These are phyloP conservation scores for Neomonachus schauinslandi DNA, from an alignment of 2,113 vertebrate genomes.

Conservation along the genomic window DNA sequence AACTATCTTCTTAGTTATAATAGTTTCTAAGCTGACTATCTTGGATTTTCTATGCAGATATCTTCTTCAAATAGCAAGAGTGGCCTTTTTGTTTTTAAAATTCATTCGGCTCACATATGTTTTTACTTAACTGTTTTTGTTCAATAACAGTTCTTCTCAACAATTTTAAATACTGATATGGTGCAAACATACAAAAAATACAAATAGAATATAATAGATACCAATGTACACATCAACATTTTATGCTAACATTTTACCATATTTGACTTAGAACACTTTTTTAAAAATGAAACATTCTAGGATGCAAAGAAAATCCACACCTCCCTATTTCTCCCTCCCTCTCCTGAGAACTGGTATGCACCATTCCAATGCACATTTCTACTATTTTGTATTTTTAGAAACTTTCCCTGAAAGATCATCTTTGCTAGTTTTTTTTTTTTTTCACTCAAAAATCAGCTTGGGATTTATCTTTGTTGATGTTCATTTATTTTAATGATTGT, in stretches of 20 bases:
- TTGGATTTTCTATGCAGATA: not conserved
- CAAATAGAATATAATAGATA: not conserved
- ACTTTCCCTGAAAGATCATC: slow-evolving; percentile 16
- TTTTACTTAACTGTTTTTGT: not conserved
- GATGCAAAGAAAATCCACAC: not conserved
- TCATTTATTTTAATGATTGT: not conserved
- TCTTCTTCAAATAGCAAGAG: not conserved
- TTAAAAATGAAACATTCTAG: not conserved
- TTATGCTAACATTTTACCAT: not conserved
- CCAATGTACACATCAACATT: not conserved
- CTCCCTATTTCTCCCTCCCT: not conserved
- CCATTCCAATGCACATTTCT: not conserved
- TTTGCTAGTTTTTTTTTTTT: not conserved
- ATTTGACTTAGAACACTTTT: not conserved
- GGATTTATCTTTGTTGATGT: not conserved
- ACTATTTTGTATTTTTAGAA: not conserved
- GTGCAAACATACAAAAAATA: not conserved
- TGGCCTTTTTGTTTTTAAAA: not conserved
- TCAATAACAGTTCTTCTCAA: not conserved
- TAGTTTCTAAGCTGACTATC: not conserved
- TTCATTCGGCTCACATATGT: not conserved
- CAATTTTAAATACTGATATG: not conserved
- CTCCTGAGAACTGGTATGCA: not conserved
- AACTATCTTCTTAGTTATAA: not conserved
- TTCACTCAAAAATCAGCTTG: not conserved